Evolutionary conservation across 92 coral and sea anemone species (phyloP).

Genomic region (Porites lobata): DNA sequence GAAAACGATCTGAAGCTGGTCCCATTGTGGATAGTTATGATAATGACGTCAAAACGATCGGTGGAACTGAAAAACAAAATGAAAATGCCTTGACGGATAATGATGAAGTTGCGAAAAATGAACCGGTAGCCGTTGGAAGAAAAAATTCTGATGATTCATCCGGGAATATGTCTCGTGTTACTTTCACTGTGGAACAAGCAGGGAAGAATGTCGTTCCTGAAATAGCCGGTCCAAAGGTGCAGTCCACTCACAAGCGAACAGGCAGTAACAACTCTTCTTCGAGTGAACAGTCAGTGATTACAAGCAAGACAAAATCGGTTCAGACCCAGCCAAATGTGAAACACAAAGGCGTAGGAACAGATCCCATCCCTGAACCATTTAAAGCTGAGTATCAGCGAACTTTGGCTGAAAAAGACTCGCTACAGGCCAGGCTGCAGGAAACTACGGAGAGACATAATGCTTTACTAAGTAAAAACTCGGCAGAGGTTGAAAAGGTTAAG

Average conservation of each 20-base stretch:
- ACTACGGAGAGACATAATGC: slow-evolving; percentile 58
- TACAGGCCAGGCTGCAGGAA: slow-evolving; percentile 75
- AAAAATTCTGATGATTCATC: slow-evolving; percentile 22
- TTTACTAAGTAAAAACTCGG: slow-evolving; percentile 51
- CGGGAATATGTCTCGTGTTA: not conserved
- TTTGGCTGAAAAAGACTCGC: slow-evolving; percentile 74
- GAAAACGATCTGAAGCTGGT: not conserved
- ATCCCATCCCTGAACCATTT: slow-evolving; percentile 84
- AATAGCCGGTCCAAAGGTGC: no score
- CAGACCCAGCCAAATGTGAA: slow-evolving; percentile 88
- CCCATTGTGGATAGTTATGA: not conserved
- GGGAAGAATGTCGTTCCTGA: not conserved
- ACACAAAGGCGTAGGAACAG: slow-evolving; percentile 85
- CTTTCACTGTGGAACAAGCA: not conserved
- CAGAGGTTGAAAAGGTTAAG: slow-evolving; percentile 81
- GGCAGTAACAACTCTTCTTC: not conserved
- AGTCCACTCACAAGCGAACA: not conserved
- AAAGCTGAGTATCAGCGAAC: slow-evolving; percentile 84
- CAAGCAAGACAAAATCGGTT: slow-evolving; percentile 78
- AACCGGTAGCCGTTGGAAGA: not conserved
- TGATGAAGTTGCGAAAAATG: not conserved
- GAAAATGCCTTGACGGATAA: not conserved
- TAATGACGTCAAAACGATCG: not conserved
- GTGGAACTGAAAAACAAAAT: not conserved
- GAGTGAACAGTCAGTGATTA: slow-evolving; percentile 41